Evolutionary conservation across 64 coral and sea anemone species (phyloP).

Genomic region (Porites lutea): DNA sequence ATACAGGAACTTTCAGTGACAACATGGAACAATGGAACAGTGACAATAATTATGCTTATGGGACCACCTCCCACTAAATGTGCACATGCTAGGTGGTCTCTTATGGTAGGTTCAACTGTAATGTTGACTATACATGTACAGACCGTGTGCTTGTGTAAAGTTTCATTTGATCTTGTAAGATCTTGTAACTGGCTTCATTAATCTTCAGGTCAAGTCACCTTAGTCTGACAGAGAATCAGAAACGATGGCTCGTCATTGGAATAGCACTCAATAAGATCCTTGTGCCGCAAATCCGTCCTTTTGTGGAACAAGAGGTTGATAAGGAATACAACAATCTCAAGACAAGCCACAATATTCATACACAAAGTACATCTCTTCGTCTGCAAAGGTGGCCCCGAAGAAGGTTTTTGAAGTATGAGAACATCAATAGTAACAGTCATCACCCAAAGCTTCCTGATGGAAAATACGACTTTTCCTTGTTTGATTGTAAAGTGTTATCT

Average conservation of each 20-base stretch:
- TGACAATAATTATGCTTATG: too few relatives aligned
- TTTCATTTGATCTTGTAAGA: too few relatives aligned
- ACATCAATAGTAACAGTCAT: constrained; percentile 12
- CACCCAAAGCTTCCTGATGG: background rate
- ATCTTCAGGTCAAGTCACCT: background rate
- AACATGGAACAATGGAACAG: too few relatives aligned
- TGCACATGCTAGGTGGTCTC: too few relatives aligned
- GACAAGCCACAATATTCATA: constrained; percentile 38
- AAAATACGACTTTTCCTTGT: background rate
- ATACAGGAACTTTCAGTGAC: too few relatives aligned
- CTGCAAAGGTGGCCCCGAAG: background rate
- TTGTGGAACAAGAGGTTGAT: constrained; percentile 10
- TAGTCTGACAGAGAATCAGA: constrained; percentile 31
- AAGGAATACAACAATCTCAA: constrained; percentile 45
- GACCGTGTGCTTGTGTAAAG: too few relatives aligned
- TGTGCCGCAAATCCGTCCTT: constrained; percentile 35
- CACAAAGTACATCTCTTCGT: background rate
- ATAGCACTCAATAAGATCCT: constrained; percentile 45
- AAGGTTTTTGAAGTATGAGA: constrained; percentile 22
- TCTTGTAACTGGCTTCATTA: too few relatives aligned
- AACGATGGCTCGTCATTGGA: constrained; percentile 48
- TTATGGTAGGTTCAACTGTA: too few relatives aligned
- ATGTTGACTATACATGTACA: too few relatives aligned
- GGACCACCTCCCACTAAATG: too few relatives aligned
- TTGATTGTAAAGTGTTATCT: constrained; percentile 12